Evolutionary conservation across 2,113 vertebrate genomes (phyloP).

Genomic region (Rhinopomastus cyanomelas): DNA sequence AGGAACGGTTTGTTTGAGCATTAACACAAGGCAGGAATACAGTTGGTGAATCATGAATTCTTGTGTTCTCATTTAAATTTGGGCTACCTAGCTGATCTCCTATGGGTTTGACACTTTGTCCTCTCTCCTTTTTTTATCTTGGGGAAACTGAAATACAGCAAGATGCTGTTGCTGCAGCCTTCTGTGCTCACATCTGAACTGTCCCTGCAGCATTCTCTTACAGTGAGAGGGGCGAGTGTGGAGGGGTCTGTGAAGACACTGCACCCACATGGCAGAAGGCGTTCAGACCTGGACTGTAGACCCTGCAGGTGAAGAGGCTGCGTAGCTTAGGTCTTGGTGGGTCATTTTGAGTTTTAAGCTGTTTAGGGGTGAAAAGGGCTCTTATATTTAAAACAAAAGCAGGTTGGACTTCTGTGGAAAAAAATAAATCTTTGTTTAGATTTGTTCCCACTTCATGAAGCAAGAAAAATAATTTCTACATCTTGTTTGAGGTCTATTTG

Average conservation of each 20-base stretch:
- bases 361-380: neutral
- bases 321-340: neutral
- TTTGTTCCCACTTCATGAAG: neutral
- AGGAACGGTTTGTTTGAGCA: neutral
- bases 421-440: neutral
- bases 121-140: neutral
- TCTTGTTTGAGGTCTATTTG: neutral
- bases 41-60: neutral
- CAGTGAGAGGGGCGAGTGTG: neutral
- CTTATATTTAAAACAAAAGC: neutral
- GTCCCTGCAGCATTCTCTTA: accelerated
- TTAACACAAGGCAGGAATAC: neutral
- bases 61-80: neutral
- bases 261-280: neutral
- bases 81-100: neutral
- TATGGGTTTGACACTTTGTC: neutral
- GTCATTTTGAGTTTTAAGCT: neutral
- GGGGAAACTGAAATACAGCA: neutral
- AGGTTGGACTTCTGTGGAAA: neutral
- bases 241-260: neutral
- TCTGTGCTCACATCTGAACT: neutral
- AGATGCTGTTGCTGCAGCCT: neutral
- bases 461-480: neutral
- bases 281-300: neutral
- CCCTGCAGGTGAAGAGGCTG: neutral